Conservation (phyloP, 2,797 vertebrate species). For the Cossypha dichroa region DNA sequence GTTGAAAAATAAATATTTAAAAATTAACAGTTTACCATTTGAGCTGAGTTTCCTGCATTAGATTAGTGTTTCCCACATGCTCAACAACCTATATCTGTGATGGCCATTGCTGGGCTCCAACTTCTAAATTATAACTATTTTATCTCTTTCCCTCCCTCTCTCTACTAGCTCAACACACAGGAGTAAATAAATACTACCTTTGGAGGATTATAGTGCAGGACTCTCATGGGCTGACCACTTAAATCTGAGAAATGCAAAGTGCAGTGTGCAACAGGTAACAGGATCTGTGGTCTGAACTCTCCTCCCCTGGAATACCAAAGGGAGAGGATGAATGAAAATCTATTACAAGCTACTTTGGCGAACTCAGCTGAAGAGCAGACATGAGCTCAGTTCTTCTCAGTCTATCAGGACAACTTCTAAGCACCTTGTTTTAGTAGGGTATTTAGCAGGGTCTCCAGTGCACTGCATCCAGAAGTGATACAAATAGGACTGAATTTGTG, state of each 20-base stretch:
- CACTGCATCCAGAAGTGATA: background rate
- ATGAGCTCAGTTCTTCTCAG: background rate
- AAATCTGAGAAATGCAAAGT: background rate
- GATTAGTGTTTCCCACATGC: background rate
- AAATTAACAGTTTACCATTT: slow-evolving; percentile 16
- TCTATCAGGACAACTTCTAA: background rate
- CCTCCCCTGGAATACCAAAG: background rate
- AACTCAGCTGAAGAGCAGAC: background rate
- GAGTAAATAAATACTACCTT: background rate
- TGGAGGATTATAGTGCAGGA: background rate
- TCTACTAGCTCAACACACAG: background rate
- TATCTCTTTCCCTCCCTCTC: background rate
- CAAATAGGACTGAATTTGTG: background rate
- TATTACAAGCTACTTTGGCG: background rate
- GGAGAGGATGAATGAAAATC: background rate
- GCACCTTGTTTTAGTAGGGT: background rate
- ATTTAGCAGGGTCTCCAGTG: background rate
- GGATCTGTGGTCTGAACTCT: background rate
- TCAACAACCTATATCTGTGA: background rate
- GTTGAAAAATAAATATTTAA: slow-evolving; percentile 63
- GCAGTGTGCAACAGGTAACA: background rate
- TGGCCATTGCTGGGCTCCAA: background rate
- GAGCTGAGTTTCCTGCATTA: background rate
- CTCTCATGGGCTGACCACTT: background rate
- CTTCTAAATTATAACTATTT: background rate